Evolutionary conservation across 2,113 vertebrate genomes (phyloP).

Genomic region (Peromyscus californicus): DNA sequence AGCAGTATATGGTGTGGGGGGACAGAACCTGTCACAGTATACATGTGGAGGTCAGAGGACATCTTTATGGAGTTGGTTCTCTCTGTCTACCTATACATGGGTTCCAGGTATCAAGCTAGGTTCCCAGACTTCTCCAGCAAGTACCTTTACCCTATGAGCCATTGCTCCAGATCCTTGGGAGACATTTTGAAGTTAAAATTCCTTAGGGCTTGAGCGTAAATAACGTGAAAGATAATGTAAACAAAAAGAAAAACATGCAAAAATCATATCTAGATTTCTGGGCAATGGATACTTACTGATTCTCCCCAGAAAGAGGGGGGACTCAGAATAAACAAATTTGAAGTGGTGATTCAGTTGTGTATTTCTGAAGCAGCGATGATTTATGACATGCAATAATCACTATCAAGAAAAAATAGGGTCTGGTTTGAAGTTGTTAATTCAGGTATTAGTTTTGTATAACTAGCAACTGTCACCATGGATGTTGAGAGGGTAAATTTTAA

Average conservation of each 20-base stretch:
- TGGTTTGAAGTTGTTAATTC: conserved; percentile 23
- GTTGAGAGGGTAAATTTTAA: background rate
- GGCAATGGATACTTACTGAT: background rate
- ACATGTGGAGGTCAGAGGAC: background rate
- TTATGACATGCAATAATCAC: background rate
- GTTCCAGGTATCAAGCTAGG: background rate
- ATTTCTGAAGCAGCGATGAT: background rate
- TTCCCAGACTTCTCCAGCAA: background rate
- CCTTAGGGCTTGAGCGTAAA: background rate
- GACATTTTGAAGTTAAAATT: conserved; percentile 14
- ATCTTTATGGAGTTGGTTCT: background rate
- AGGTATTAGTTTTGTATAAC: conserved; percentile 24
- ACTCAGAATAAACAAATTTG: background rate
- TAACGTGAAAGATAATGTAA: background rate
- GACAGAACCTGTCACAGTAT: background rate
- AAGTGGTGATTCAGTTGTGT: background rate
- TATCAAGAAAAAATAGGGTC: background rate
- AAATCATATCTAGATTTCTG: conserved; percentile 22
- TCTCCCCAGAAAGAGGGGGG: background rate
- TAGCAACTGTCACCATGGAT: conserved; percentile 28
- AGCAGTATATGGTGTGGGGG: background rate
- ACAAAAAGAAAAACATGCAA: background rate
- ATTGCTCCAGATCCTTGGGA: background rate
- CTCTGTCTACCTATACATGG: background rate
- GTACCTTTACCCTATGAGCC: background rate